phyloP scores from a whole-genome alignment of 1,140 invertebrate genomes.

The Aradophagus sp. region DNA sequence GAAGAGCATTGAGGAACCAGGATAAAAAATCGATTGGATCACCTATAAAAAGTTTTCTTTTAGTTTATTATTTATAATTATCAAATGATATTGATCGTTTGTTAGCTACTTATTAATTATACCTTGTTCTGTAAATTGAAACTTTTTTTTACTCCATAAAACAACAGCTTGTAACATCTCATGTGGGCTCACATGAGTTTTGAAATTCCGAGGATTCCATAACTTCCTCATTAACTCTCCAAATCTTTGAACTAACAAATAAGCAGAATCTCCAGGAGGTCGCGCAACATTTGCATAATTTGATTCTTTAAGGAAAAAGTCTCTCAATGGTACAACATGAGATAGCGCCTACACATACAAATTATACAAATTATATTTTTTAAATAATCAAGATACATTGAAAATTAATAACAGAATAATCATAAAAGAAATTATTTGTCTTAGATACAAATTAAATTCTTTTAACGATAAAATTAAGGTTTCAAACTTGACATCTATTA shows the following conservation, averaged over 20 bases:
- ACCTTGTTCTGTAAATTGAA: slow-evolving; percentile 99
- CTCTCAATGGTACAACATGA: slow-evolving; percentile 93
- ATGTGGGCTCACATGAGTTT: slow-evolving; percentile 99
- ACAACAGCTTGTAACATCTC: slow-evolving; percentile 99
- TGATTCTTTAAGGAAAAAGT: slow-evolving; percentile 95
- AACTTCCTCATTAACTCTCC: slow-evolving; percentile 98
- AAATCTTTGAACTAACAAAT: slow-evolving; percentile 95
- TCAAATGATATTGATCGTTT: background rate
- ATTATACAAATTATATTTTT: too few relatives aligned
- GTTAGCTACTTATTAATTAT: slow-evolving; percentile 15
- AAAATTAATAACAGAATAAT: too few relatives aligned
- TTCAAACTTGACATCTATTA: too few relatives aligned
- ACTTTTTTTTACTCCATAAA: slow-evolving; percentile 97
- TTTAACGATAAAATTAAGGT: too few relatives aligned
- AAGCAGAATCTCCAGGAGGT: slow-evolving; percentile 93
- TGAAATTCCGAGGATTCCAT: slow-evolving; percentile 99
- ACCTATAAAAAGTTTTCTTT: slow-evolving; percentile 76
- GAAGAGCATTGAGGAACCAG: slow-evolving; percentile 96
- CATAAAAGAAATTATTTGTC: too few relatives aligned
- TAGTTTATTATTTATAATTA: slow-evolving; percentile 19
- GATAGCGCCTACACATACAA: slow-evolving; percentile 84
- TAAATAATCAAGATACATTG: slow-evolving; percentile 1
- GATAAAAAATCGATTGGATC: slow-evolving; percentile 98
- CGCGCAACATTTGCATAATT: slow-evolving; percentile 93
- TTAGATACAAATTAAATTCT: too few relatives aligned